These are phyloP conservation scores for Halesus radiatus DNA, from an alignment of 1,140 invertebrate species.

Conservation along the genomic window DNA sequence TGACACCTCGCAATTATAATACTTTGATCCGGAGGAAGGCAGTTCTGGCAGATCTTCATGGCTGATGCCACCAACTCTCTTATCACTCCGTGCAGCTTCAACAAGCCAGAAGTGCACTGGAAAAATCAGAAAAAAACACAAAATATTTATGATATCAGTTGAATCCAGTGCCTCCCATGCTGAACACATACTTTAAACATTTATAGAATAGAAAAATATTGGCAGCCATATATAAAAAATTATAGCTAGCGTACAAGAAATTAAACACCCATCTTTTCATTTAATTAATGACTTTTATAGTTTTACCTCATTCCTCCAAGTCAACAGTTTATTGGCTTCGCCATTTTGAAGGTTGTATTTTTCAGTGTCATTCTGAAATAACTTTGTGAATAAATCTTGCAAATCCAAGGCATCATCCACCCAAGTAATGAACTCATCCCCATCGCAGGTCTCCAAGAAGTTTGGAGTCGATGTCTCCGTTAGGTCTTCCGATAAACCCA, in stretches of 20 bases:
- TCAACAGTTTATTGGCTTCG: neutral
- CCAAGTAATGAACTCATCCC: slow-evolving; percentile 51
- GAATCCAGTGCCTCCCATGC: too few species aligned
- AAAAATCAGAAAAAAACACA: slow-evolving; percentile 10
- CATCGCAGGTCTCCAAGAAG: neutral
- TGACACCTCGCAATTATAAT: slow-evolving; percentile 55
- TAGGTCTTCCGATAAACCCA: neutral
- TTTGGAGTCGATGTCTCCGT: neutral
- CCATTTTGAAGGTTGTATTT: slow-evolving; percentile 25
- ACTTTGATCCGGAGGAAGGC: slow-evolving; percentile 42
- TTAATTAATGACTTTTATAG: neutral
- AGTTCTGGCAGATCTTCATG: slow-evolving; percentile 55
- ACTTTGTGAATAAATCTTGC: slow-evolving; percentile 46
- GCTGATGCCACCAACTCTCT: slow-evolving; percentile 51
- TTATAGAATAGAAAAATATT: too few species aligned
- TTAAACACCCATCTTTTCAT: too few species aligned
- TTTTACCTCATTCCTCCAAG: slow-evolving; percentile 48
- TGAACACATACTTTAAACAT: too few species aligned
- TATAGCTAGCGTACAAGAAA: too few species aligned
- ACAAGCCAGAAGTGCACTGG: slow-evolving; percentile 35
- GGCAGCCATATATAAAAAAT: too few species aligned
- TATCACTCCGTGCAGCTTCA: slow-evolving; percentile 44
- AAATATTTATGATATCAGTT: too few species aligned
- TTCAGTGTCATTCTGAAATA: slow-evolving; percentile 40
- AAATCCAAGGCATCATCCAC: slow-evolving; percentile 52